These are phyloP conservation scores for Phania funesta DNA, from an alignment of 2,888 invertebrate species.

Conservation along the genomic window DNA sequence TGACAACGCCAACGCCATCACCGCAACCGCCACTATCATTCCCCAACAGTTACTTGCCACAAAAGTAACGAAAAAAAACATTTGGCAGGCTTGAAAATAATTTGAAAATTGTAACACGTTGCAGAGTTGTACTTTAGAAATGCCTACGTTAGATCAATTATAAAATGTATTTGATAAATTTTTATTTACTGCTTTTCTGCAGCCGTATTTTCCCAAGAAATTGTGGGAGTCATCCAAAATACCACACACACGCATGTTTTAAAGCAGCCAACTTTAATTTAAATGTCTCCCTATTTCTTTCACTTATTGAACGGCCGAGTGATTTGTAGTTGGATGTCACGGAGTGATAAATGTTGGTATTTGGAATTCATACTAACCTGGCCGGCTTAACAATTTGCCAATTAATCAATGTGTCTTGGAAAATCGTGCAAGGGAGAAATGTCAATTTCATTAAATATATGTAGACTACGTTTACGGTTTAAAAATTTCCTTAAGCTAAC, in stretches of 20 bases:
- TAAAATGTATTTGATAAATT: constrained; percentile 41
- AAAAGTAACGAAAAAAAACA: background rate
- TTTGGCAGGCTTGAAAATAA: background rate
- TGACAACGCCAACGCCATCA: constrained; percentile 41
- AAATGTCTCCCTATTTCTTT: constrained; percentile 34
- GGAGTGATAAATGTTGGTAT: constrained; percentile 34
- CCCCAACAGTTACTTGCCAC: constrained; percentile 25
- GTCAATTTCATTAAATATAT: constrained; percentile 8
- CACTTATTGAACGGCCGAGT: constrained; percentile 20
- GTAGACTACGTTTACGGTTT: background rate
- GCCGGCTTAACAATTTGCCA: constrained; percentile 23
- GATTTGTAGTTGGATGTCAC: constrained; percentile 41
- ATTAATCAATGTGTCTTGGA: constrained; percentile 33
- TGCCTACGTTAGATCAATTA: constrained; percentile 51
- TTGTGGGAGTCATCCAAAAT: constrained; percentile 42
- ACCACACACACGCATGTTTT: constrained; percentile 42
- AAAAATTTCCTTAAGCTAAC: background rate
- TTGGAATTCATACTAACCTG: constrained; percentile 33
- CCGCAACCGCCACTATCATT: constrained; percentile 2
- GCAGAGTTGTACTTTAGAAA: constrained; percentile 7
- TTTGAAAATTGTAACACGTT: constrained; percentile 51
- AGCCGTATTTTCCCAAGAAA: constrained; percentile 37
- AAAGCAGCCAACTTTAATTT: constrained; percentile 44
- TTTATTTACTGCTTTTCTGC: background rate
- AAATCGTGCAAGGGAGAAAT: constrained; percentile 24